phyloP scores from a whole-genome alignment of 2,113 vertebrate species.

The Eublepharis macularius region DNA sequence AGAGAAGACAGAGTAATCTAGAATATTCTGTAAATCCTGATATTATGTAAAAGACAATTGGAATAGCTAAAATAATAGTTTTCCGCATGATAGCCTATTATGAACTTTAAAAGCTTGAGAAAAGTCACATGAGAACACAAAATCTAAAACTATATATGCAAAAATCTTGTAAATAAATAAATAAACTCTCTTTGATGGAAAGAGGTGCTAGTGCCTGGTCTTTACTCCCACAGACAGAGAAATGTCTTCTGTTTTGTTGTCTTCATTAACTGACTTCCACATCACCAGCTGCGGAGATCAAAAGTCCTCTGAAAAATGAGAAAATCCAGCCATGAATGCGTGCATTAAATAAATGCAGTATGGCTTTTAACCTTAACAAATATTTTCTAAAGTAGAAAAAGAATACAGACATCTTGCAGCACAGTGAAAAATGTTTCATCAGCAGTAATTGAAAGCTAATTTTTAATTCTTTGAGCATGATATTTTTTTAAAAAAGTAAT shows the following conservation, averaged over 20 bases:
- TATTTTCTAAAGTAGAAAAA: constrained; percentile 21
- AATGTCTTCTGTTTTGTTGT: constrained; percentile 24
- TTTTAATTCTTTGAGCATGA: constrained; percentile 62
- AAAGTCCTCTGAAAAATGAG: constrained; percentile 26
- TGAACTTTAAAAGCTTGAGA: not conserved
- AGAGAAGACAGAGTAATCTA: constrained; percentile 2
- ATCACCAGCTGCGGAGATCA: not conserved
- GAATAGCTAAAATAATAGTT: not conserved
- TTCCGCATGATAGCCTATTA: constrained; percentile 4
- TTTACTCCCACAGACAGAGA: not conserved
- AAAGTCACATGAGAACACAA: not conserved
- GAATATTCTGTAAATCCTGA: not conserved
- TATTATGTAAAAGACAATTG: not conserved
- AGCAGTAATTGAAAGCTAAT: constrained; percentile 40
- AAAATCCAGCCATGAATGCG: not conserved
- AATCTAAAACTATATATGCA: not conserved
- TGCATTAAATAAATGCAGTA: constrained; percentile 34
- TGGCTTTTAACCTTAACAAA: constrained; percentile 43
- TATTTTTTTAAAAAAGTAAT: constrained; percentile 33
- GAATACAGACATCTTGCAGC: constrained; percentile 32
- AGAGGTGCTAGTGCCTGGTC: not conserved
- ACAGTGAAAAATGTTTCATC: constrained; percentile 26
- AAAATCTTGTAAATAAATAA: no score
- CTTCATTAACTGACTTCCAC: constrained; percentile 8
- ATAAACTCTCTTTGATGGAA: not conserved